These are phyloP conservation scores for Vulpes vulpes DNA, from an alignment of 2,113 vertebrate species.

Conservation along the genomic window DNA sequence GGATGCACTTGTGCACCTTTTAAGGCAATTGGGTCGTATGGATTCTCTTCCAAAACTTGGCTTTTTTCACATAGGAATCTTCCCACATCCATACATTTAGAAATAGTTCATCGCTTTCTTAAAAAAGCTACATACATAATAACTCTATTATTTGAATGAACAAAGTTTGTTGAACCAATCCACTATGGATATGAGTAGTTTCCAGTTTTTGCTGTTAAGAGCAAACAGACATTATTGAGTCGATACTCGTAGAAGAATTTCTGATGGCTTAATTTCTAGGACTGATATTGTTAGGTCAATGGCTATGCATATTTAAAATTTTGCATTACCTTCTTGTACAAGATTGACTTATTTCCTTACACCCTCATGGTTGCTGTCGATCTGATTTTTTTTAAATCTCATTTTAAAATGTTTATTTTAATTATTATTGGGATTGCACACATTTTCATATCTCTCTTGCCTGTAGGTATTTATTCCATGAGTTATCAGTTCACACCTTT, in stretches of 20 bases:
- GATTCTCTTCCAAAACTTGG: not conserved
- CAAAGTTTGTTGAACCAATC: not conserved
- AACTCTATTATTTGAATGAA: not conserved
- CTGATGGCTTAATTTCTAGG: not conserved
- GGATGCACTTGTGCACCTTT: not conserved
- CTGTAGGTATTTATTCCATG: not conserved
- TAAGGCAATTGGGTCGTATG: not conserved
- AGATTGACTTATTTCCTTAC: not conserved
- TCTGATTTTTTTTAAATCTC: not conserved
- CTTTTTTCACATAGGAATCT: not conserved
- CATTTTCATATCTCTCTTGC: not conserved
- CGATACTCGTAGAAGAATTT: not conserved
- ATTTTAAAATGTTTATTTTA: not conserved
- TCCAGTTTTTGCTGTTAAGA: not conserved
- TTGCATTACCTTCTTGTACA: not conserved
- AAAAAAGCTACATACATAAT: not conserved
- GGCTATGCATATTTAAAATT: not conserved
- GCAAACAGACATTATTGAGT: not conserved
- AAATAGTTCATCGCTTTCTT: not conserved
- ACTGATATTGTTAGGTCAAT: not conserved
- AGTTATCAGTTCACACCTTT: not conserved
- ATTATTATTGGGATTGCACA: not conserved
- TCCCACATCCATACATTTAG: not conserved
- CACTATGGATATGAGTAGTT: not conserved
- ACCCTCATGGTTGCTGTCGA: not conserved